Evolutionary conservation across 2,113 vertebrate species (phyloP), one percentile per base, ranked within the genome.

Genomic region (Mormyrus iriodes): DNA sequence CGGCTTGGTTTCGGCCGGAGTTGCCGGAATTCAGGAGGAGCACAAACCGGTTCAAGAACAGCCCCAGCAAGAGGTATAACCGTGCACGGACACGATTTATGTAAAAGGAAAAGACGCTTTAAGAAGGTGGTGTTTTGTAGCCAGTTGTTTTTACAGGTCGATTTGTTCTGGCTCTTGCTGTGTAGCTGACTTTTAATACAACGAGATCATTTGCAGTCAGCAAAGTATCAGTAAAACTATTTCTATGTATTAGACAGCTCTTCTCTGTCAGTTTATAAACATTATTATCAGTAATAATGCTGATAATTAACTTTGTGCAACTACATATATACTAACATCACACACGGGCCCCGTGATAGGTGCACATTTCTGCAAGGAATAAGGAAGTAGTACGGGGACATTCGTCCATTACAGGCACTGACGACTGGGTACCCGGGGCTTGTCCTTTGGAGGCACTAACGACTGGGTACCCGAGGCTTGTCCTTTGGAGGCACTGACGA

Each of bases 1-100:
- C 55, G 91, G 93, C 84, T 84, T 91, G 84, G 93, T 93, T 90
- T 91, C 93, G 39, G 79, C 92, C 83, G 92, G 90, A 90, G 94
- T 94, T 86, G 82, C 84, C 4, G 94, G 94, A 0, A 89, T 92
- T 76, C 94, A 94, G 35, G 96, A 96, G 61, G 95, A 96, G 17
- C 90, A 92, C 21, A 94, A 94, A 55, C 1, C 93, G 0, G 88
- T 85, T 1, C 93, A 91, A 21, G 94, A 94, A 39, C 93, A 93
- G 39, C 90, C 92, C 0, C 91, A 55, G 0, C 92, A 89, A 55
- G 94, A 96, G 95, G 96, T 96, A 92, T 2, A 27, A 84, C 39
- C 42, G 76, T 44, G 39, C 61, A n/a, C 61, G 61, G 61, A 65
- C n/a, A 31, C 27, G 61, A 69, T 69, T 1, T 13, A 31, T 42